Percentiles rank a stretch among this genome's conserved stretches.
phyloP scores from a whole-genome alignment of 2,888 invertebrate genomes.

The Mayetiola destructor region DNA sequence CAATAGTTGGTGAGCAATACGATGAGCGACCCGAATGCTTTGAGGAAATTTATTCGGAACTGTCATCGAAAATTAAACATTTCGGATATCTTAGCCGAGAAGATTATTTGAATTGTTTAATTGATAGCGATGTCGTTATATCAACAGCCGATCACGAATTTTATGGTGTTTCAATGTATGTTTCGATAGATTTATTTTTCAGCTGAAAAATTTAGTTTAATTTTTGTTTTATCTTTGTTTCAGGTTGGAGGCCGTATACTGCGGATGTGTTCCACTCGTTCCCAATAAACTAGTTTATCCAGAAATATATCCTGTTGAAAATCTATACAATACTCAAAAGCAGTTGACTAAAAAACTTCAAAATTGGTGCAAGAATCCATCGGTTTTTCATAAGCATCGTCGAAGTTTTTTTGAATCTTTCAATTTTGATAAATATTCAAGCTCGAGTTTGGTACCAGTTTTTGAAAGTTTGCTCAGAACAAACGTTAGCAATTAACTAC shows the following conservation, averaged over 20 bases:
- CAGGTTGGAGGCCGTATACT: conserved; percentile 53
- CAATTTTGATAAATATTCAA: conserved; percentile 34
- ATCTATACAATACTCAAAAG: conserved; percentile 43
- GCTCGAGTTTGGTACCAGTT: conserved; percentile 32
- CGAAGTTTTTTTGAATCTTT: conserved; percentile 31
- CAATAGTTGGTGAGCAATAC: conserved; percentile 47
- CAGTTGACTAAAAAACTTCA: conserved; percentile 43
- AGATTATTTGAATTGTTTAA: conserved; percentile 43
- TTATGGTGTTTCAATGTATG: conserved; percentile 60
- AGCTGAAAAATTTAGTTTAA: conserved; percentile 14
- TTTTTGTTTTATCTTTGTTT: conserved; percentile 21
- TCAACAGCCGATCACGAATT: conserved; percentile 64
- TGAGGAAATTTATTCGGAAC: conserved; percentile 36
- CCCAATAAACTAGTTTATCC: conserved; percentile 56
- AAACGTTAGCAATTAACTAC: no score
- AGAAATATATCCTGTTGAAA: conserved; percentile 49
- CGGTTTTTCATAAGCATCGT: conserved; percentile 30
- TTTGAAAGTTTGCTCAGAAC: no score
- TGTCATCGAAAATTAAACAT: conserved; percentile 38
- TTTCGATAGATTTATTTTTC: conserved; percentile 18
- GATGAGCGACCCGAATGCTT: conserved; percentile 46
- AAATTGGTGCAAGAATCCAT: conserved; percentile 38
- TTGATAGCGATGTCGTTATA: conserved; percentile 46
- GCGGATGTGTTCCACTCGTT: conserved; percentile 54
- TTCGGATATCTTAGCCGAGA: conserved; percentile 46